Conservation (phyloP, 2,888 invertebrate genomes). For the Galerucella nymphaeae region DNA sequence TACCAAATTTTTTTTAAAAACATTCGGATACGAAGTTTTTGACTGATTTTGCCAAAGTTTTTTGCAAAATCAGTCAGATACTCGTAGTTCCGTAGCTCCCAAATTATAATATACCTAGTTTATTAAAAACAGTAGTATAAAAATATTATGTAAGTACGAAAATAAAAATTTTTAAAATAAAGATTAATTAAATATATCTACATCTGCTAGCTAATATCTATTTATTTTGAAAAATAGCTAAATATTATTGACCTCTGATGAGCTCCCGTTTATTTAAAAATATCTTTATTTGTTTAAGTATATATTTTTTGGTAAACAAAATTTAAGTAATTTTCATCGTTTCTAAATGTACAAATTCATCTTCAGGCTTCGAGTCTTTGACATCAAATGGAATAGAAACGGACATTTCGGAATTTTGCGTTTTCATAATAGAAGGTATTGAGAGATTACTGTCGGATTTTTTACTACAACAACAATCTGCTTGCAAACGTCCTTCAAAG, state of each 20-base stretch:
- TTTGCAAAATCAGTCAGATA: too few species aligned
- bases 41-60: too few species aligned
- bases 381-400: constrained; percentile 18
- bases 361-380: constrained; percentile 14
- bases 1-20: too few species aligned
- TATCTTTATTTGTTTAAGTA: not conserved
- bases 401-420: constrained; percentile 29
- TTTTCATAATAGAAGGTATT: constrained; percentile 31
- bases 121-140: too few species aligned
- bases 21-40: too few species aligned
- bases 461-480: constrained; percentile 51
- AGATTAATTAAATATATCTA: too few species aligned
- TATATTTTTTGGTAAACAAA: not conserved
- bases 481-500: constrained; percentile 58
- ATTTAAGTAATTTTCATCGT: constrained; percentile 14
- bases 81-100: too few species aligned
- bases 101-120: too few species aligned
- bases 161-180: too few species aligned
- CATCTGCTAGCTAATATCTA: too few species aligned
- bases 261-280: not conserved
- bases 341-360: constrained; percentile 26
- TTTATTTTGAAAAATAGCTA: too few species aligned
- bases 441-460: constrained; percentile 48
- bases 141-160: too few species aligned
- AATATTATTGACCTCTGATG: not conserved